Conservation (phyloP, 2,797 vertebrate genomes). For the Poliocrania exsul region DNA sequence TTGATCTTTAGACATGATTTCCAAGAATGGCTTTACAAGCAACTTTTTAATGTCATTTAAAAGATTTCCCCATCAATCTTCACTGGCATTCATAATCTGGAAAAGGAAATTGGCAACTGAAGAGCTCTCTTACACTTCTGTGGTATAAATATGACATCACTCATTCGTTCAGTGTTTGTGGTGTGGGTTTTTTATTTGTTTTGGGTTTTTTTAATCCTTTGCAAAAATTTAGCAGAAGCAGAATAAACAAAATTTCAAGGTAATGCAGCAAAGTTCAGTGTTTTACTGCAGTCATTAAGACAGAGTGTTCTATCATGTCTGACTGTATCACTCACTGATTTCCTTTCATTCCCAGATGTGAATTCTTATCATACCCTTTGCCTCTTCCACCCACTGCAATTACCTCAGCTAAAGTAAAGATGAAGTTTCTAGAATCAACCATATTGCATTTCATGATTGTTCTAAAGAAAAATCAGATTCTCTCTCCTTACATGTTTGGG, state of each 20-base stretch:
- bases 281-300: constrained; percentile 1
- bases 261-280: neutral
- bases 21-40: neutral
- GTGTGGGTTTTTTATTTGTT: neutral
- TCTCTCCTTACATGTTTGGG: constrained; percentile 14
- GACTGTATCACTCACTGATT: neutral
- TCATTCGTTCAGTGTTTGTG: neutral
- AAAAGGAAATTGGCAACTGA: neutral
- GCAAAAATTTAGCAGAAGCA: neutral
- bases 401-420: constrained; percentile 46
- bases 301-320: neutral
- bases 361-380: constrained; percentile 49
- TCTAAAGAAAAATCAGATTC: constrained; percentile 13
- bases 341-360: constrained; percentile 27
- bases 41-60: neutral
- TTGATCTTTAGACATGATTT: neutral
- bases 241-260: neutral
- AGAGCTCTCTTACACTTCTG: neutral
- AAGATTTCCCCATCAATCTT: neutral
- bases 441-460: constrained; percentile 34
- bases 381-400: constrained; percentile 28
- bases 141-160: neutral
- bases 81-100: neutral
- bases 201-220: neutral
- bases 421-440: constrained; percentile 50